Percentiles rank a stretch among this genome's conserved stretches.
phyloP scores from a whole-genome alignment of 53 echinoderm and acorn worm genomes.

The Antedon mediterranea region DNA sequence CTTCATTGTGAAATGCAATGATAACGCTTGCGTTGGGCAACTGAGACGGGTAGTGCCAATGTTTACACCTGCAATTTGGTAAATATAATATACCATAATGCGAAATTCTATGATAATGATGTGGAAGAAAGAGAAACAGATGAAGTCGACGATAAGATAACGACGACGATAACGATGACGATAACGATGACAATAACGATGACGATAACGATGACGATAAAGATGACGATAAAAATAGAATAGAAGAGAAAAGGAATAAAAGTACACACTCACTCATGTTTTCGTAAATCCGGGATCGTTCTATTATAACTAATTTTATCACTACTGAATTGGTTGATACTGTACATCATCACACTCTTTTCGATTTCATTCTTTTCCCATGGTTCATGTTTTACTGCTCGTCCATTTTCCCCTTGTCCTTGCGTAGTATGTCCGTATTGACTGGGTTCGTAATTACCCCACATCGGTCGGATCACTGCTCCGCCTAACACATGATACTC shows the following conservation, averaged over 20 bases:
- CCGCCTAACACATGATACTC: neutral
- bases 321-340: constrained; percentile 27
- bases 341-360: constrained; percentile 13
- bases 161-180: no score
- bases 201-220: neutral
- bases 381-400: constrained; percentile 6
- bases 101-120: no score
- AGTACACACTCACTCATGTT: constrained; percentile 23
- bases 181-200: no score
- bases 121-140: neutral
- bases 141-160: neutral
- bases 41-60: constrained; percentile 26
- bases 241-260: neutral
- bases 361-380: constrained; percentile 15
- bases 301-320: constrained; percentile 25
- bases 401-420: constrained; percentile 24
- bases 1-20: constrained; percentile 30
- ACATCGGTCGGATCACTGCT: neutral
- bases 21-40: constrained; percentile 13
- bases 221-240: neutral
- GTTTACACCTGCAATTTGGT: constrained; percentile 16
- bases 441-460: constrained; percentile 27
- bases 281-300: constrained; percentile 22
- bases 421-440: neutral
- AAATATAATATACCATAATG: no score